Evolutionary conservation across 1,140 invertebrate genomes (phyloP).

Genomic region (Scaptomyza hsui): DNA sequence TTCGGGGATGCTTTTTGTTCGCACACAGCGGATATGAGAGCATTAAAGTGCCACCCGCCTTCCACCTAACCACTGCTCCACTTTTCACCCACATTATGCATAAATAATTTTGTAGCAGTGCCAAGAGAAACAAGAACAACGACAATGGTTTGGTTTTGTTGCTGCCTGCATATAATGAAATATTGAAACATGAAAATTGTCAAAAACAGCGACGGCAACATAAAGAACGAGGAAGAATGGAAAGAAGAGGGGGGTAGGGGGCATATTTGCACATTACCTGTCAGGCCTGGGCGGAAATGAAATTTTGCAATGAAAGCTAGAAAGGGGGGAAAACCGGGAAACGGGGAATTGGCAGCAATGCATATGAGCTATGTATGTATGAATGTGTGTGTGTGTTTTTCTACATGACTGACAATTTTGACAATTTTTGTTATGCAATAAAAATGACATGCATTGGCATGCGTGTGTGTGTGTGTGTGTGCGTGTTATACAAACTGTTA

Average conservation of each 20-base stretch:
- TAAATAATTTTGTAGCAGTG: conserved; percentile 68
- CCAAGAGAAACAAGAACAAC: conserved; percentile 16
- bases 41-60: conserved; percentile 27
- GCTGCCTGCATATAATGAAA: conserved; percentile 68
- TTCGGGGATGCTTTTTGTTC: not conserved
- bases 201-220: conserved; percentile 64
- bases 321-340: no score
- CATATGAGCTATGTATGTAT: conserved; percentile 28
- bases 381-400: not conserved
- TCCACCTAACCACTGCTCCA: conserved; percentile 12
- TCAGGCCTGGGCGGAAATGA: conserved; percentile 68
- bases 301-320: conserved; percentile 71
- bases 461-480: not conserved
- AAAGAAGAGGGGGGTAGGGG: no score
- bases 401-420: conserved; percentile 71
- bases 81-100: conserved; percentile 68
- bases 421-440: conserved; percentile 80
- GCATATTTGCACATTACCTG: conserved; percentile 61
- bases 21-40: conserved; percentile 9
- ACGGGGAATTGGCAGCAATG: conserved; percentile 27
- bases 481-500: conserved; percentile 50
- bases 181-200: conserved; percentile 82
- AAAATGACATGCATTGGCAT: conserved; percentile 52
- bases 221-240: not conserved
- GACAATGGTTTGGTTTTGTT: conserved; percentile 48